Conservation (phyloP, 2,888 invertebrate genomes). For the Hylaea fasciaria region DNA sequence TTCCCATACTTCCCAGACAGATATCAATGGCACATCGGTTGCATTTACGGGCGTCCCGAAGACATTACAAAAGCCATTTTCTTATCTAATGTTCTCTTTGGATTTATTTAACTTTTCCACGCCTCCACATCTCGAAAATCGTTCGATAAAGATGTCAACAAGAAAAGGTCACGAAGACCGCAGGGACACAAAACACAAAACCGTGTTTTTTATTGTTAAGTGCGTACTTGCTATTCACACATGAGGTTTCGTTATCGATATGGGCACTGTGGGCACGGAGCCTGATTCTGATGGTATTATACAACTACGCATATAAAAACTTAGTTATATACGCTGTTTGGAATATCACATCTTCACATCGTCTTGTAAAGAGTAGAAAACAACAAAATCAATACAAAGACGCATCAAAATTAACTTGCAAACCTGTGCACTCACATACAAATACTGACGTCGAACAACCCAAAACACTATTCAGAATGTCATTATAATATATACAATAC, state of each 20-base stretch:
- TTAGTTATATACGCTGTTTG: no score
- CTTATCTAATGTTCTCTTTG: constrained; percentile 81
- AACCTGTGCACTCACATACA: no score
- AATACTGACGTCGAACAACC: no score
- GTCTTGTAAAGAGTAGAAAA: no score
- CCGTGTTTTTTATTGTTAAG: constrained; percentile 53
- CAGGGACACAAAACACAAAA: constrained; percentile 54
- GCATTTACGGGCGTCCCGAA: constrained; percentile 82
- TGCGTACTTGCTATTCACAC: constrained; percentile 46
- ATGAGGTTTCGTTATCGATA: constrained; percentile 40
- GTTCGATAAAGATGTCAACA: constrained; percentile 81
- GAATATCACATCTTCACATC: no score
- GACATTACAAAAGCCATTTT: constrained; percentile 83
- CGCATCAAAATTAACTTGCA: no score
- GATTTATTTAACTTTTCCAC: constrained; percentile 84
- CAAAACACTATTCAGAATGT: no score
- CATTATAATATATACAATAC: no score
- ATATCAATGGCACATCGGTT: constrained; percentile 79
- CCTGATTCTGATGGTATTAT: constrained; percentile 11
- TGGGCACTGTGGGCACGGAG: constrained; percentile 31
- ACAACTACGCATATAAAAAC: neutral
- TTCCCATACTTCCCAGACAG: constrained; percentile 66
- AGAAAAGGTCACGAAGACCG: constrained; percentile 71
- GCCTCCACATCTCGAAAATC: constrained; percentile 79
- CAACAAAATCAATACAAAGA: no score